A percentile compares a stretch with the other conserved stretches of the same genome.
Evolutionary conservation across 2,113 vertebrate species (phyloP).

Genomic region (Jacana jacana): DNA sequence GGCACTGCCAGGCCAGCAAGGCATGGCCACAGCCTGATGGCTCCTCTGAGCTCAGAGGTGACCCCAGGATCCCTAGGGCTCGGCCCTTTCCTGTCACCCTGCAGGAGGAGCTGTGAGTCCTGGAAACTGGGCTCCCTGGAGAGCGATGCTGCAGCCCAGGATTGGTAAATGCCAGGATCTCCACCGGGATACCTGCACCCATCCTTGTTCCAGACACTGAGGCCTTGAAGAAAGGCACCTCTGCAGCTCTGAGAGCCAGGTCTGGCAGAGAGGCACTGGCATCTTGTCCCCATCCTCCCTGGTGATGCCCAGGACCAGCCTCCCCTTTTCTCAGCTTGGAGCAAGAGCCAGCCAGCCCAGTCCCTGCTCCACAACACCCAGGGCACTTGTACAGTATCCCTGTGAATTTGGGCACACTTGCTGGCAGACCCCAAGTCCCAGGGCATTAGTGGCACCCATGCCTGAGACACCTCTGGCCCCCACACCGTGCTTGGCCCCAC

Average conservation of each 20-base stretch:
- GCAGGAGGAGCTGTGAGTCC: neutral
- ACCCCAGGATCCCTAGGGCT: neutral
- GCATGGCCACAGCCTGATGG: neutral
- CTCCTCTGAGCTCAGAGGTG: neutral
- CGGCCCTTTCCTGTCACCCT: neutral
- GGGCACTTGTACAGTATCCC: neutral
- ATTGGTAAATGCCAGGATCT: neutral
- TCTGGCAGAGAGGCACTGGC: neutral
- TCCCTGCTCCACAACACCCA: neutral
- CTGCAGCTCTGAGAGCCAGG: neutral
- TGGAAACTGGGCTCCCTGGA: neutral
- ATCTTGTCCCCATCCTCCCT: neutral
- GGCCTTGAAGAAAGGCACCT: neutral
- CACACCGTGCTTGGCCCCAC: accelerated
- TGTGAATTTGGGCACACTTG: neutral
- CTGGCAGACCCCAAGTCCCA: neutral
- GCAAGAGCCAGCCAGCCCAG: neutral
- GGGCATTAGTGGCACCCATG: neutral
- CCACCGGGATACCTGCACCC: neutral
- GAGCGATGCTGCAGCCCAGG: neutral
- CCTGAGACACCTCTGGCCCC: neutral
- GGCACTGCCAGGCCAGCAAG: neutral
- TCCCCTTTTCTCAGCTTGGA: neutral
- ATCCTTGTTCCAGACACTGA: neutral
- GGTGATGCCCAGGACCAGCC: neutral